These are phyloP conservation scores for Palythoa heliodiscus DNA, from an alignment of 92 coral and sea anemone species.

Conservation along the genomic window DNA sequence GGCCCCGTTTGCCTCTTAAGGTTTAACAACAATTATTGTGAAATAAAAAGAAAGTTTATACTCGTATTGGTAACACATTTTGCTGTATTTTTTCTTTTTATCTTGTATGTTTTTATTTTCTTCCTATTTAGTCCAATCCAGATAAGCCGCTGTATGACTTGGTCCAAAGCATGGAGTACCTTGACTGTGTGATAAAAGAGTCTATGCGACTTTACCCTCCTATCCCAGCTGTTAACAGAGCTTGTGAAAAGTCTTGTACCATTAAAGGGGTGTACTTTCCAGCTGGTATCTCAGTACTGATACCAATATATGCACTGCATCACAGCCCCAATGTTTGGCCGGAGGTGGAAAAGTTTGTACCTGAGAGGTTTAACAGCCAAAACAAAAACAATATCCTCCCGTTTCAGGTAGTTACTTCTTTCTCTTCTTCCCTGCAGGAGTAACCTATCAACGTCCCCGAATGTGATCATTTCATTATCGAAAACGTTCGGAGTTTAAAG, in stretches of 20 bases:
- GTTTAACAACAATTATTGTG: no score
- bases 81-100: background rate
- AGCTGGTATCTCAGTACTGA: slow-evolving; percentile 51
- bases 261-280: slow-evolving; percentile 53
- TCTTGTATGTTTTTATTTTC: background rate
- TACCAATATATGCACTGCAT: slow-evolving; percentile 63
- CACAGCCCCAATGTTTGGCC: slow-evolving; percentile 72
- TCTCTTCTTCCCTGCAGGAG: background rate
- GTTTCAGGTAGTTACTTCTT: slow-evolving; percentile 40
- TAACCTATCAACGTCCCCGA: no score
- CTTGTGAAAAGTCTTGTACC: slow-evolving; percentile 49
- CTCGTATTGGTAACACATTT: background rate
- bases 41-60: no score
- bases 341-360: slow-evolving; percentile 63
- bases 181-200: slow-evolving; percentile 70
- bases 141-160: slow-evolving; percentile 60
- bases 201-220: slow-evolving; percentile 63
- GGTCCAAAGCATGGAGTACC: slow-evolving; percentile 63
- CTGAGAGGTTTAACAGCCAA: slow-evolving; percentile 73
- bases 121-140: slow-evolving; percentile 45
- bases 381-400: slow-evolving; percentile 60
- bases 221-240: slow-evolving; percentile 38
- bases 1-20: no score
- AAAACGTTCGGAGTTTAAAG: no score
- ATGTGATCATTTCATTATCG: no score